Evolutionary conservation across 2,888 invertebrate species (phyloP).

Genomic region (Piscicola geometra): DNA sequence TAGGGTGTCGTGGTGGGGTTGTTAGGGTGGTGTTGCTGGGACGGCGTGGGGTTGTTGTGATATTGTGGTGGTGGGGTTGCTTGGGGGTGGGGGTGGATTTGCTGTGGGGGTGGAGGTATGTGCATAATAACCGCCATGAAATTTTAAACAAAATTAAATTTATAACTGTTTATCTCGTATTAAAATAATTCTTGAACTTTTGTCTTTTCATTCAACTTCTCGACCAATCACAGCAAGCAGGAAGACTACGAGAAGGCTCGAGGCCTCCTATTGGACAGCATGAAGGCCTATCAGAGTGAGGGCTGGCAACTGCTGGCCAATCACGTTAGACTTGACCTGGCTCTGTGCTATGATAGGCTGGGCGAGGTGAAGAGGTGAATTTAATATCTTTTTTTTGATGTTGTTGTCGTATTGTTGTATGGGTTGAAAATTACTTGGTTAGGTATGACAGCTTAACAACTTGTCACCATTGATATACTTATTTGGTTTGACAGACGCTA

Average conservation of each 20-base stretch:
- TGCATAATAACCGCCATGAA: too few relatives aligned
- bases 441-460: too few relatives aligned
- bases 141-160: too few relatives aligned
- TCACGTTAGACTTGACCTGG: conserved; percentile 71
- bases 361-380: conserved; percentile 66
- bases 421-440: neutral
- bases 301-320: conserved; percentile 75
- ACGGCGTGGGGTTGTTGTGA: neutral
- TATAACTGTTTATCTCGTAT: too few relatives aligned
- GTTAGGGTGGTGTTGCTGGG: neutral
- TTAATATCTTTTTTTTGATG: neutral
- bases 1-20: neutral
- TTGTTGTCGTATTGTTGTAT: neutral
- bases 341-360: conserved; percentile 76
- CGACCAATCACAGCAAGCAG: too few relatives aligned
- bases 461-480: too few relatives aligned
- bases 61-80: neutral
- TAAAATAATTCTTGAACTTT: too few relatives aligned
- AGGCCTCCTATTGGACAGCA: conserved; percentile 77
- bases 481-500: too few relatives aligned
- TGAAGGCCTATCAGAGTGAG: conserved; percentile 79
- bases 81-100: neutral
- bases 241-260: conserved; percentile 72
- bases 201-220: too few relatives aligned
- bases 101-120: too few relatives aligned